Conservation (phyloP, 2,797 vertebrate genomes). For the Xenopus petersii region DNA sequence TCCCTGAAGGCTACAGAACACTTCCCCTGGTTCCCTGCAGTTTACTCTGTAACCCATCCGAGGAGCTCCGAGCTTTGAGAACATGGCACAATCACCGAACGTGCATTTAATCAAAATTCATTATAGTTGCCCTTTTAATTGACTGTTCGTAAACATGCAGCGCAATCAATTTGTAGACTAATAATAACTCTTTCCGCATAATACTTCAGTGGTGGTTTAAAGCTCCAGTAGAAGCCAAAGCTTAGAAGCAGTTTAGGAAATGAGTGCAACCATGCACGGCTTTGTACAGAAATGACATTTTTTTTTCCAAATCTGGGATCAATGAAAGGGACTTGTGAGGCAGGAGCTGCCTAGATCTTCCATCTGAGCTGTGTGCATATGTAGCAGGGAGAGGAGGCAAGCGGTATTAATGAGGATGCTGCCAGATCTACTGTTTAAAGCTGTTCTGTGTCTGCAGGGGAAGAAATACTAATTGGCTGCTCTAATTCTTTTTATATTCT, state of each 20-base stretch:
- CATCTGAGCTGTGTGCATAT: background rate
- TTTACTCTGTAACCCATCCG: no score
- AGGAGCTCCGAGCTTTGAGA: background rate
- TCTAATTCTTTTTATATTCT: slow-evolving; percentile 33
- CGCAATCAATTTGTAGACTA: slow-evolving; percentile 36
- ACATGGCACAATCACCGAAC: slow-evolving; percentile 14
- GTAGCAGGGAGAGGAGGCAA: background rate
- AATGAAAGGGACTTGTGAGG: slow-evolving; percentile 21
- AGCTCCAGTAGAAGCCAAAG: slow-evolving; percentile 1
- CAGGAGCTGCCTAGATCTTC: slow-evolving; percentile 11
- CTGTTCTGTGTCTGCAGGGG: slow-evolving; percentile 18
- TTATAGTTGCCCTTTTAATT: slow-evolving; percentile 18
- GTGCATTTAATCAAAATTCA: slow-evolving; percentile 24
- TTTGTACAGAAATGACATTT: slow-evolving; percentile 17
- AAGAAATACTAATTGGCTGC: slow-evolving; percentile 31
- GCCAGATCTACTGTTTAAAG: slow-evolving; percentile 1
- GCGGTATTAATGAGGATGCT: slow-evolving; percentile 20
- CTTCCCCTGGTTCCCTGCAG: no score
- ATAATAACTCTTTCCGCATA: slow-evolving; percentile 28
- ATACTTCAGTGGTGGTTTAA: slow-evolving; percentile 2
- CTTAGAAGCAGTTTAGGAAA: slow-evolving; percentile 12
- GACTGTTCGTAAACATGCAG: slow-evolving; percentile 22
- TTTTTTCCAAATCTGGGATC: slow-evolving; percentile 7
- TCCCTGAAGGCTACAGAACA: no score
- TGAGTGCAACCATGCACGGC: slow-evolving; percentile 14